Evolutionary conservation across 2,888 invertebrate genomes (phyloP), one percentile per base, ranked within the genome.

Genomic region (Myathropa florea): DNA sequence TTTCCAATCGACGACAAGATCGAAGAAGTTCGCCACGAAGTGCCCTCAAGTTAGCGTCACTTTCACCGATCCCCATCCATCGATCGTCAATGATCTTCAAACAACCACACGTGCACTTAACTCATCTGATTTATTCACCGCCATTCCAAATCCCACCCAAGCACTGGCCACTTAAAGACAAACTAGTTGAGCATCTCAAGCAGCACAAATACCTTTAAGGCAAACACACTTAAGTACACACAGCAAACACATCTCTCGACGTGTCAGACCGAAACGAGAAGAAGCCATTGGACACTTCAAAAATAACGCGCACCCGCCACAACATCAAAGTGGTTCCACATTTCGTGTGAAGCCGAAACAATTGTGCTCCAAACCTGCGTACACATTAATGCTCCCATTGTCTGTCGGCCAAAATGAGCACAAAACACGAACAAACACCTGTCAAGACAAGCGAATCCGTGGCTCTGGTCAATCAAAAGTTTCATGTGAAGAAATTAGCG

Each of bases 401-500:
- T 7, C 46, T 46, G 18, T 46, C 46, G 18, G n/a, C 18, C 18
- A 18, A 46, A 46, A 18, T 18, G 46, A 46, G n/a, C 33, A 39
- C n/a, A 39, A 14, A n/a, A 14, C 39, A 18, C 46, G 9, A 7
- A n/a, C 46, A 18, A 7, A n/a, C 46, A 18, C 46, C 46, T 6
- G 46, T 18, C 18, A 18, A 18, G 46, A n/a, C 18, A 3, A 6
- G 7, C 46, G 46, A 46, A 46, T 18, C 46, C 46, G 18, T 46
- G 46, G 1, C n/a, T 46, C 46, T 18, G 46, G 46, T 65, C 39
- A 21, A 9, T 21, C 3, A n/a, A 36, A 30, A 53, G 28, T 68
- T 46, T 33, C 60, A 53, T 68, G 60, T 60, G 68, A 63, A 77
- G 23, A 78, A 76, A 77, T 77, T 68, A 77, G 61, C 68, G 68